Base-by-base conservation (phyloP, 2,113 vertebrate genomes). In the Oncorhynchus clarkii region DNA sequence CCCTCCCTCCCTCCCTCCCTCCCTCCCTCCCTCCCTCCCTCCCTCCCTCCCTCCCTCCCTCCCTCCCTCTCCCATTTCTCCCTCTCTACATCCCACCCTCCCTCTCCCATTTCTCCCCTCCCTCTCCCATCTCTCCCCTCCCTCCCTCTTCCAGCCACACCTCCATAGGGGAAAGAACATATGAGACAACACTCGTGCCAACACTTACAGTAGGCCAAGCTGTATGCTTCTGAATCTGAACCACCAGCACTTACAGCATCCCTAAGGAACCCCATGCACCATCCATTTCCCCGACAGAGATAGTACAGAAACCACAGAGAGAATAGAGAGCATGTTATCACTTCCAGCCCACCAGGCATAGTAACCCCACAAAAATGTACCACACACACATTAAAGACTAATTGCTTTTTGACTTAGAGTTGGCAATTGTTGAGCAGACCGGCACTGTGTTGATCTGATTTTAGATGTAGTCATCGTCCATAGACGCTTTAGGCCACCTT, bases 221-320 rank as follows among this genome's bases (percentile, higher is more conserved):
- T 34, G 68, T 31, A 27, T 51, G 66, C 69, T 6, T 31, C 64
- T n/a, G 1, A 34, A 34, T 34, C 31, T 34, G 24, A 24, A 77
- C 65, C 69, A 70, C 62, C 13, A 75, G 57, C 66, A 70, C 66
- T 81, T 60, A 78, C 67, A 16, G 72, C n/a, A 64, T 75, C 82
- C 75, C 74, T 2, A 18, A 62, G 54, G 64, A 84, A 48, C 2
- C 13, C 48, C 13, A 14, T 51, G 9, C 16, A 12, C 62, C 73
- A 79, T 69, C 68, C 76, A 78, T 67, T 79, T 66, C 29, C 72
- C 49, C 11, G 60, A 71, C 74, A 34, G 48, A 51, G 13, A 51
- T 51, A 12, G 13, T 51, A 11, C 13, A 51, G 48, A 51, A 14
- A 51, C 9, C 48, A 51, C 9, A 14, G 48, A 60, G 31, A 31